phyloP scores from a whole-genome alignment of 2,113 vertebrate species.

The Elephantulus edwardii region DNA sequence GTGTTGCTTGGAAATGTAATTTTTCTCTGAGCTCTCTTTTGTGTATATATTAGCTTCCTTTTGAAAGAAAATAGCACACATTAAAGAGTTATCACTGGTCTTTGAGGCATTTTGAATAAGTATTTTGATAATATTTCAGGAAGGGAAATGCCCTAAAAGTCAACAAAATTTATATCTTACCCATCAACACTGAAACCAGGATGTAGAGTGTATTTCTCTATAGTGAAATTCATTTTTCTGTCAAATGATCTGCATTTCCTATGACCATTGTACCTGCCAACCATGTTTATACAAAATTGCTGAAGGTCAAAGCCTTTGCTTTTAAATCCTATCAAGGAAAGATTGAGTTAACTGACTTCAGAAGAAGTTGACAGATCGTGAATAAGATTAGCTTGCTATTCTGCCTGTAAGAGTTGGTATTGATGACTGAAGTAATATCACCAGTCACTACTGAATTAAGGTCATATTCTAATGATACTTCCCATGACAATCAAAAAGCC shows the following conservation, averaged over 20 bases:
- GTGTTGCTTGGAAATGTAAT: constrained; percentile 28
- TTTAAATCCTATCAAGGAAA: constrained; percentile 59
- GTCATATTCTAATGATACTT: constrained; percentile 22
- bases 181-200: constrained; percentile 62
- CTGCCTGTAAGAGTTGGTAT: constrained; percentile 58
- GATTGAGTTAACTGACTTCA: constrained; percentile 58
- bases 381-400: constrained; percentile 38
- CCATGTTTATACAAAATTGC: constrained; percentile 70
- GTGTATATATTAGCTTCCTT: constrained; percentile 37
- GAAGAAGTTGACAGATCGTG: constrained; percentile 48
- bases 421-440: constrained; percentile 46
- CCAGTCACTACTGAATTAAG: constrained; percentile 39
- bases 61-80: constrained; percentile 68
- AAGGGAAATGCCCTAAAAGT: constrained; percentile 63
- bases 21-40: not conserved
- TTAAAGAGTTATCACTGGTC: constrained; percentile 58
- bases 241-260: constrained; percentile 77
- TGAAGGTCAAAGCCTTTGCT: constrained; percentile 58
- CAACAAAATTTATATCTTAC: constrained; percentile 61
- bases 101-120: constrained; percentile 60
- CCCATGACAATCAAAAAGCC: constrained; percentile 33
- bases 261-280: constrained; percentile 73
- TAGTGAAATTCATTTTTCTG: constrained; percentile 75
- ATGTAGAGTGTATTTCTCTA: constrained; percentile 48
- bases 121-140: constrained; percentile 64